Evolutionary conservation across 2,888 invertebrate genomes (phyloP), one percentile per base, ranked within the genome.

Genomic region (Ophion obscuratus): DNA sequence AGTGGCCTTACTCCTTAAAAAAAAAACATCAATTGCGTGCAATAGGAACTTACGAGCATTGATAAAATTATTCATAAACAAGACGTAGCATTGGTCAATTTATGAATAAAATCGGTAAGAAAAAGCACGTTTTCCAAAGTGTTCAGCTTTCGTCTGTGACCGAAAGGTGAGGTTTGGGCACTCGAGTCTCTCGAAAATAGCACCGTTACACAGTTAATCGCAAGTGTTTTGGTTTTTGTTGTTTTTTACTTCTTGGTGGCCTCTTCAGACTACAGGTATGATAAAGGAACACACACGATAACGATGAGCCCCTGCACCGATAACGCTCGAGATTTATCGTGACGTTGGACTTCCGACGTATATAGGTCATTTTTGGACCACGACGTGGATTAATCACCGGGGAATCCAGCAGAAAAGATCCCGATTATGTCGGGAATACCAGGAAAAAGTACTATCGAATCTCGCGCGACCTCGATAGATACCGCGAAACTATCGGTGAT

Each of bases 321-420:
- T 75, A 75, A 47, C 5, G 14, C 75, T 53, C n/a, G 4, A n/a
- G 57, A 77, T 67, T 77, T 57, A 57, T 31, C 14, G 27, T 75
- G 47, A 57, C 67, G 77, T 36, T 57, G 27, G 14, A 81, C 31
- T 47, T 61, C 53, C 70, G 76, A 81, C 70, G 70, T 81, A 11
- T 24, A 14, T 31, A n/a, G 36, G 73, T 47, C 10, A 6, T 2
- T 68, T 75, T 31, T 47, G 17, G 36, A n/a, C 17, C n/a, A 68
- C 62, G 31, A 47, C 10, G 62, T 75, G 27, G 68, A 81, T 75
- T 68, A 44, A 75, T 75, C 81, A 61, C 11, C 14, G 20, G 24
- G 11, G 27, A 67, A 68, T 75, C 68, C 17, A 81, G 53, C 36
- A 81, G 67, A 36, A 36, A 53, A 53, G 57, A 17, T 17, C 20